Percentiles rank a stretch among this genome's conserved stretches.
Conservation (phyloP, 2,113 vertebrate species). For the Illadopsis cleaveri region DNA sequence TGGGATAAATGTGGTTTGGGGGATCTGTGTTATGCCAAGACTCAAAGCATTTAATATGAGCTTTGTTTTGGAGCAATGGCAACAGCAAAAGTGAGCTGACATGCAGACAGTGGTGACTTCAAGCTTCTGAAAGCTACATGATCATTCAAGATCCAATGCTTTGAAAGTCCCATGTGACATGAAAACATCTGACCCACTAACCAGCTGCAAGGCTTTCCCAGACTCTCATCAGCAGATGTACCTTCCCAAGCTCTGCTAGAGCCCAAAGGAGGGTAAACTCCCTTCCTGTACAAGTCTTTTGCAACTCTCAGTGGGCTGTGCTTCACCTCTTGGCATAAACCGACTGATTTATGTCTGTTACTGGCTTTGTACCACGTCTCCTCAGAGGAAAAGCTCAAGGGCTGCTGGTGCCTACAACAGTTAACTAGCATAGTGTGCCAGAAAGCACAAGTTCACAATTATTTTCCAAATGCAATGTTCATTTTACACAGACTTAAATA, state of each 20-base stretch:
- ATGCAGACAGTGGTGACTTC: background rate
- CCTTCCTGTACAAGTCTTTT: background rate
- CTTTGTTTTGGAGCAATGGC: constrained; percentile 9
- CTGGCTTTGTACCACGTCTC: background rate
- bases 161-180: background rate
- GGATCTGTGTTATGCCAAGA: background rate
- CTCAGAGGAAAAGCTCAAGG: background rate
- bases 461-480: background rate
- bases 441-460: background rate
- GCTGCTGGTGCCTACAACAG: background rate
- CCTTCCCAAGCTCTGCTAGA: background rate
- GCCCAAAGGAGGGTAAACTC: background rate
- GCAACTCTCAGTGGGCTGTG: background rate
- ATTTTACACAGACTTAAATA: background rate
- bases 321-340: background rate
- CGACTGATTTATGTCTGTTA: background rate
- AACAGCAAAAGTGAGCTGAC: background rate
- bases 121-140: background rate
- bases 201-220: background rate
- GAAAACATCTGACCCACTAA: background rate
- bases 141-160: background rate
- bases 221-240: background rate
- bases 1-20: constrained; percentile 35
- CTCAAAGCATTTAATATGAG: background rate
- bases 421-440: background rate